Evolutionary conservation across 1,140 invertebrate genomes (phyloP), one percentile per base, ranked within the genome.

Genomic region (Octopus sinensis): DNA sequence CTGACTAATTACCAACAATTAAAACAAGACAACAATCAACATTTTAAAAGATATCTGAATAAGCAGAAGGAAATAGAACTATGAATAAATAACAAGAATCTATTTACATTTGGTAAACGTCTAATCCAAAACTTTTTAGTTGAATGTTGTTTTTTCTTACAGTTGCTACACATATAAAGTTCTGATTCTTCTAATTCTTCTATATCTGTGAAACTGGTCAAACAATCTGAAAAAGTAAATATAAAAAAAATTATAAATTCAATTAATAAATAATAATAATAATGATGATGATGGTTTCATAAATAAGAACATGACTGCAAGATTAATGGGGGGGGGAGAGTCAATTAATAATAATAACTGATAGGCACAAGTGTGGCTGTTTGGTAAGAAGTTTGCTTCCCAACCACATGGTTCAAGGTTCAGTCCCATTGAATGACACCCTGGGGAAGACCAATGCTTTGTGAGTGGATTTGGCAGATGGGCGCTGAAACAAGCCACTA

Each of bases 51-150:
- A 43, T 43, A 43, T 43, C 30, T 43, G 30, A 43, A 43, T 43
- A 43, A 43, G 30, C 71, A 81, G 17, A 30, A 30, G 6, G 10
- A 43, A 43, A 43, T 43, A 43, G 3, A 43, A 43, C 30, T 2
- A 43, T 43, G 30, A 43, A 43, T 43, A n/a, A 80, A 12, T 80
- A 53, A 30, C 43, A 80, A 30, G 6, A 62, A 53, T 13, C 80
- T 54, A 89, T 91, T 92, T 86, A 96, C 95, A 92, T 96, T 96
- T 84, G 95, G 95, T 88, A 96, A 91, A 86, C 94, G 91, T 84
- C 95, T 91, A 86, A 96, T 95, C 94, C 95, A 95, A 91, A 96
- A 96, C 88, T 95, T 94, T 90, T 96, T 96, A 54, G 95, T 96
- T 13, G 95, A 96, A 84, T 93, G 92, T 88, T 96, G 95, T 90